A percentile compares a stretch with the other conserved stretches of the same genome.
These are phyloP conservation scores for Dryocosmus kuriphilus DNA, from an alignment of 2,888 invertebrate species.

Conservation along the genomic window DNA sequence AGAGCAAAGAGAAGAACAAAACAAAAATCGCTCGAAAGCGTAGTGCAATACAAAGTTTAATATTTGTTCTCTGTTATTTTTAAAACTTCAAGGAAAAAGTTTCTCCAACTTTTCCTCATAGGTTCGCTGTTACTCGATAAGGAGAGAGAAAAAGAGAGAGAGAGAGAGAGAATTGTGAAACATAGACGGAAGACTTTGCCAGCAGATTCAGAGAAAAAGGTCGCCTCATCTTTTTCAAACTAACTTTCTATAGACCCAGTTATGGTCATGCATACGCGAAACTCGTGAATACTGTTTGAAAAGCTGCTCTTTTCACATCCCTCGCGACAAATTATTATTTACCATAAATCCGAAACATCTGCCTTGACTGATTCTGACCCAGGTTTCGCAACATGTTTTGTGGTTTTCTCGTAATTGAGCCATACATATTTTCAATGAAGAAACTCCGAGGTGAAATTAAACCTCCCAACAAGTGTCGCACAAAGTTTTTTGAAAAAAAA, in stretches of 20 bases:
- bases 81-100: conserved; percentile 31
- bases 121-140: not conserved
- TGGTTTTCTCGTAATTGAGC: not conserved
- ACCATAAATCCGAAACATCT: not conserved
- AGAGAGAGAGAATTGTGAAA: too few species aligned
- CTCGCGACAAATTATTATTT: not conserved
- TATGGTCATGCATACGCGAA: conserved; percentile 6
- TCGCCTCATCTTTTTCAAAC: not conserved
- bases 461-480: not conserved
- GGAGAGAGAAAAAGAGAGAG: too few species aligned
- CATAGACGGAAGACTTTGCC: conserved; percentile 25
- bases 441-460: not conserved
- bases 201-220: not conserved
- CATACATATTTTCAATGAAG: not conserved
- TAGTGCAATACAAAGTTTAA: conserved; percentile 23
- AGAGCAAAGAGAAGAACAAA: not conserved
- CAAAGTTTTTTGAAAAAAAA: not conserved
- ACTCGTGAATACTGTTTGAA: not conserved
- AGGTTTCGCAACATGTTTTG: not conserved
- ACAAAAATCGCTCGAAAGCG: conserved; percentile 17
- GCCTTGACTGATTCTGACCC: not conserved
- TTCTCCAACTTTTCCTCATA: conserved; percentile 28
- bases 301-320: not conserved
- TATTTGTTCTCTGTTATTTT: conserved; percentile 36
- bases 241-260: conserved; percentile 12